Conservation (phyloP, 2,888 invertebrate genomes). For the Agriopis aurantiaria region DNA sequence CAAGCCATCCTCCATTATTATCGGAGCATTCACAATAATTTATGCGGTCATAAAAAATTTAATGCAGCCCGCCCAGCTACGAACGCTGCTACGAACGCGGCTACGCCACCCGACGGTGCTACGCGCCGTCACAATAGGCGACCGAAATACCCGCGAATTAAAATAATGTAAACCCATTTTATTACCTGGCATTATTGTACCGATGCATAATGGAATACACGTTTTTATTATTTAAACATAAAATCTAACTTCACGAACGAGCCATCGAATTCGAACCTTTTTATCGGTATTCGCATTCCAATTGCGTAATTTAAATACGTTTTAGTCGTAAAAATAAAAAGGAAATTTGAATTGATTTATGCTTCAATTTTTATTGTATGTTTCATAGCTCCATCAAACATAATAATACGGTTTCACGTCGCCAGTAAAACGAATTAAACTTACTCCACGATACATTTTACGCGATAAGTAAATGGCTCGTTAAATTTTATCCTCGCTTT, state of each 20-base stretch:
- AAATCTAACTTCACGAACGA: slow-evolving; percentile 5
- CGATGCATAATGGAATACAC: neutral
- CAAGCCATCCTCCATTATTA: slow-evolving; percentile 41
- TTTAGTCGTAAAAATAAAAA: slow-evolving; percentile 9
- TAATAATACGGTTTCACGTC: slow-evolving; percentile 18
- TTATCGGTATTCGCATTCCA: neutral
- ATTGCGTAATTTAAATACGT: slow-evolving; percentile 8
- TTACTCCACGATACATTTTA: slow-evolving; percentile 23
- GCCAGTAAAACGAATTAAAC: slow-evolving; percentile 26
- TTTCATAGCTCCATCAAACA: slow-evolving; percentile 21
- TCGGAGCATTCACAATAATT: slow-evolving; percentile 38
- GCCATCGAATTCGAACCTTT: neutral
- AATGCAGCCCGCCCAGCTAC: slow-evolving; percentile 12
- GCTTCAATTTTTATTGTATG: slow-evolving; percentile 10
- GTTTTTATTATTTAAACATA: neutral
- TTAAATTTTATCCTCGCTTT: slow-evolving; percentile 26
- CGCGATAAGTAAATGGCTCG: slow-evolving; percentile 32
- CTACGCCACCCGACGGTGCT: slow-evolving; percentile 14
- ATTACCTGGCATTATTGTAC: slow-evolving; percentile 11
- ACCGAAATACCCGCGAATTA: slow-evolving; percentile 1
- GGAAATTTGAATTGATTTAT: slow-evolving; percentile 11
- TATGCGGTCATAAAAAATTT: slow-evolving; percentile 45
- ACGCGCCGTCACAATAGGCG: slow-evolving; percentile 17
- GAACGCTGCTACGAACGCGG: slow-evolving; percentile 14
- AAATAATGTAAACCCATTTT: slow-evolving; percentile 5